Percentiles rank a stretch among this genome's conserved stretches.
phyloP scores from a whole-genome alignment of 2,113 vertebrate genomes.

The Spea bombifrons region DNA sequence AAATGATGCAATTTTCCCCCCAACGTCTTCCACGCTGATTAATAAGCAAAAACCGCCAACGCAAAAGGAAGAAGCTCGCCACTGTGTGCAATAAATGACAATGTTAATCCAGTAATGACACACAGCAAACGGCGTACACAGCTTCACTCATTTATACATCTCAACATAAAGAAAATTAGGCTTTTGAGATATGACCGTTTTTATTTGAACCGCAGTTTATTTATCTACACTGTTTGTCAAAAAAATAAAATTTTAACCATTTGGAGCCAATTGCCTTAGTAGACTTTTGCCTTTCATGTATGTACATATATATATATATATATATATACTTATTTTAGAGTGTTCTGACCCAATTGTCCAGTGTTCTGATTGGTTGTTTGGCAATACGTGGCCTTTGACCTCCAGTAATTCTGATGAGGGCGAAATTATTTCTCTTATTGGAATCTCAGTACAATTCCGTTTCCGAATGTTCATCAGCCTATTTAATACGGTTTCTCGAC shows the following conservation, averaged over 20 bases:
- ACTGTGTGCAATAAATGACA: constrained; percentile 9
- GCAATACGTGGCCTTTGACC: neutral
- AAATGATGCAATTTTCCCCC: neutral
- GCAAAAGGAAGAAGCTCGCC: neutral
- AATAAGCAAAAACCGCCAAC: constrained; percentile 18
- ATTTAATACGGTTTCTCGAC: neutral
- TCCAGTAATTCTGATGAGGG: neutral
- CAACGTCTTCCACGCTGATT: constrained; percentile 8
- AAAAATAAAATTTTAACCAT: too few relatives aligned
- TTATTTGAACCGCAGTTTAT: constrained; percentile 10
- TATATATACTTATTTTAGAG: neutral
- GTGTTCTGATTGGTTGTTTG: constrained; percentile 1
- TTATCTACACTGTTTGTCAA: constrained; percentile 17
- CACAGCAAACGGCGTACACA: constrained; percentile 7
- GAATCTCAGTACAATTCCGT: neutral
- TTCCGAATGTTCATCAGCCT: constrained; percentile 5
- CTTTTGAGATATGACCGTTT: constrained; percentile 40
- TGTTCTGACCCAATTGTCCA: neutral
- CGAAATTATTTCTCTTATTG: neutral
- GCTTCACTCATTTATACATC: constrained; percentile 30
- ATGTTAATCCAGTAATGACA: constrained; percentile 20
- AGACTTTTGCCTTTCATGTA: too few relatives aligned
- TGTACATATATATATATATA: too few relatives aligned
- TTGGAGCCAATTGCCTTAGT: too few relatives aligned
- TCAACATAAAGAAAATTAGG: constrained; percentile 32